phyloP scores from a whole-genome alignment of 2,113 vertebrate genomes.

The Siniperca chuatsi region DNA sequence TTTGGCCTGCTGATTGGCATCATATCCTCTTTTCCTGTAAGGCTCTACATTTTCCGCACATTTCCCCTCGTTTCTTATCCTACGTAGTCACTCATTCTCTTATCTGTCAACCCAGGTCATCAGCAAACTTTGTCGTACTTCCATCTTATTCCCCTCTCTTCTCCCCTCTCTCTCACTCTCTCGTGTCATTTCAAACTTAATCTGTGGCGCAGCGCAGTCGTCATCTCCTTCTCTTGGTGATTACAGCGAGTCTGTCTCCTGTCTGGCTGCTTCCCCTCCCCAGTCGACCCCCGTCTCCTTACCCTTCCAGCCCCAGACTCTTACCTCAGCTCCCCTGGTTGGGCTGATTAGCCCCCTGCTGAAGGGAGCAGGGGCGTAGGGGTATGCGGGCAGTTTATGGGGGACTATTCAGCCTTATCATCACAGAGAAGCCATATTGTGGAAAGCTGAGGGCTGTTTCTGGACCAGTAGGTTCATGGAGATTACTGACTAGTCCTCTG shows the following conservation, averaged over 20 bases:
- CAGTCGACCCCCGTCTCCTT: conserved; percentile 25
- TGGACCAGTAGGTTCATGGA: conserved; percentile 36
- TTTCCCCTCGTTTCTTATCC: conserved; percentile 24
- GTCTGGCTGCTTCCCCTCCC: conserved; percentile 58
- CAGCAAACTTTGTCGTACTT: conserved; percentile 19
- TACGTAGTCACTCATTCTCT: conserved; percentile 13
- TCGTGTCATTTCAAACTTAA: conserved; percentile 53
- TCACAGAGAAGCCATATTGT: conserved; percentile 31
- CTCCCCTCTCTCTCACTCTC: not conserved
- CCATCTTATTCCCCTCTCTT: not conserved
- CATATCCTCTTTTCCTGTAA: conserved; percentile 41
- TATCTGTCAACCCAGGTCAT: conserved; percentile 42
- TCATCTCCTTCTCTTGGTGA: conserved; percentile 56
- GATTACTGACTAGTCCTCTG: conserved; percentile 38
- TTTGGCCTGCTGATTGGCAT: conserved; percentile 43
- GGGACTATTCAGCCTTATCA: conserved; percentile 46
- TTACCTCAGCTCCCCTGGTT: conserved; percentile 59
- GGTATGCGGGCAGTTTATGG: conserved; percentile 56
- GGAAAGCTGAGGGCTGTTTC: conserved; percentile 49
- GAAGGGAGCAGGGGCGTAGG: conserved; percentile 17
- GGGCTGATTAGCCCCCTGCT: conserved; percentile 59
- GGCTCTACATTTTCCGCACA: conserved; percentile 15
- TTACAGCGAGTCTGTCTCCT: conserved; percentile 66
- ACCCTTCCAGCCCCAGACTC: conserved; percentile 45
- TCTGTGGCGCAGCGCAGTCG: conserved; percentile 37